Evolutionary conservation across 2,113 vertebrate genomes (phyloP), one percentile per base, ranked within the genome.

Genomic region (Andinoacara biseriatus): DNA sequence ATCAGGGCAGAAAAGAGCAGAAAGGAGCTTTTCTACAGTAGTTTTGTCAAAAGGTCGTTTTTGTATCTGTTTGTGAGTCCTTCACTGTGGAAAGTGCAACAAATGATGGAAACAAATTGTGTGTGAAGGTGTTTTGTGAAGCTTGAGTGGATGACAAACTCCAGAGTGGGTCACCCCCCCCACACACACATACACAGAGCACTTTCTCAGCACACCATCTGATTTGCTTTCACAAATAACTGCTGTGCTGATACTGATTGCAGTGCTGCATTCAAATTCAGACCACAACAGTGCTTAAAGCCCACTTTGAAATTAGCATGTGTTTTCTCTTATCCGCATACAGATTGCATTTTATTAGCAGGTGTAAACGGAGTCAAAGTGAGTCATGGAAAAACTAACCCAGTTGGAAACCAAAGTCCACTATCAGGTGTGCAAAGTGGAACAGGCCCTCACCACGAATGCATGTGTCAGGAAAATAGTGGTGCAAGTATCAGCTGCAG

Each of bases 351-450:
- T 92, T 91, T 92, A 90, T 89, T 82, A 85, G 88, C 82, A 86
- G 88, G 85, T 90, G 83, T 90, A 91, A 92, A 92, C 26, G 31
- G 54, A 85, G 80, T 82, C 56, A 29, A 59, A 82, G 79, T 76
- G 88, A 89, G 72, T 89, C 88, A 88, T 90, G 91, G 88, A 92
- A 93, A 91, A 89, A 63, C 22, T 9, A 76, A 82, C 24, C 54
- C 22, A 58, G 77, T 29, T 10, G 15, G 59, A 83, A 80, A 85
- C 72, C 77, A 85, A 89, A 82, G 83, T 88, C 77, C 84, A 80
- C 10, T 20, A 54, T 85, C 59, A 75, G 84, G 81, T 78, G 62
- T 58, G 74, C 63, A 62, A 31, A 75, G 78, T 15, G 33, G 60
- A 78, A 57, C 78, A 33, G 46, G 67, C 26, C 18, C 46, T 54